Conservation (phyloP, 2,888 invertebrate genomes). For the Monopis laevigella region DNA sequence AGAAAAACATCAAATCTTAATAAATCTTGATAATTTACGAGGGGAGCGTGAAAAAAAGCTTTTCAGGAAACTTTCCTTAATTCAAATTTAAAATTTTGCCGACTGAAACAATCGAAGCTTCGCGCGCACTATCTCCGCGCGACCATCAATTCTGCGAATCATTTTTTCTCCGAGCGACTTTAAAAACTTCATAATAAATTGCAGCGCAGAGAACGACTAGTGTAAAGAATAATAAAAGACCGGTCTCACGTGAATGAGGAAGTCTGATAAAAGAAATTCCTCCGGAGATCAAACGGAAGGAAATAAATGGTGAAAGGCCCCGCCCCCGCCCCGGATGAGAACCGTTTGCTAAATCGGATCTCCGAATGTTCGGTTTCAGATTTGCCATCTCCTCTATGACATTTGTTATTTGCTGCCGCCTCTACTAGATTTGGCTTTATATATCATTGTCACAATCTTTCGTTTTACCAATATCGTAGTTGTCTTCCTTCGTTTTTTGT, state of each 20-base stretch:
- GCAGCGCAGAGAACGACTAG: slow-evolving; percentile 2
- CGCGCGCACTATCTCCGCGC: not conserved
- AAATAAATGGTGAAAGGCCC: slow-evolving; percentile 35
- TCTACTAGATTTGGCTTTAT: slow-evolving; percentile 29
- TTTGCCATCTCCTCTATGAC: slow-evolving; percentile 35
- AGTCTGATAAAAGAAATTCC: slow-evolving; percentile 41
- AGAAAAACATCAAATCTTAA: not conserved
- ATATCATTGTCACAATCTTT: slow-evolving; percentile 37
- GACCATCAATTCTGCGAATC: not conserved
- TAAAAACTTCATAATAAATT: slow-evolving; percentile 10
- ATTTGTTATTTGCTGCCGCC: slow-evolving; percentile 38
- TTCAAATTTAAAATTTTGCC: not conserved
- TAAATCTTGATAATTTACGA: not conserved
- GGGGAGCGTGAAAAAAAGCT: not conserved
- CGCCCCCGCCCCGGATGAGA: slow-evolving; percentile 18
- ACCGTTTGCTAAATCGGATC: slow-evolving; percentile 10
- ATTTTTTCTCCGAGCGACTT: not conserved
- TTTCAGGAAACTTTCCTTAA: not conserved
- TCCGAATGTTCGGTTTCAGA: slow-evolving; percentile 21
- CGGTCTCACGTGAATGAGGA: slow-evolving; percentile 36
- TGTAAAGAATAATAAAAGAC: slow-evolving; percentile 1
- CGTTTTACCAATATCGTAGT: too few relatives aligned
- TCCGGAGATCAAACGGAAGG: slow-evolving; percentile 37
- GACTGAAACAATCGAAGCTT: not conserved
- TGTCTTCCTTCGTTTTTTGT: too few relatives aligned